A percentile compares a stretch with the other conserved stretches of the same genome.
These are phyloP conservation scores for Umimayanthus kanabou DNA, from an alignment of 92 coral and sea anemone genomes.

Conservation along the genomic window DNA sequence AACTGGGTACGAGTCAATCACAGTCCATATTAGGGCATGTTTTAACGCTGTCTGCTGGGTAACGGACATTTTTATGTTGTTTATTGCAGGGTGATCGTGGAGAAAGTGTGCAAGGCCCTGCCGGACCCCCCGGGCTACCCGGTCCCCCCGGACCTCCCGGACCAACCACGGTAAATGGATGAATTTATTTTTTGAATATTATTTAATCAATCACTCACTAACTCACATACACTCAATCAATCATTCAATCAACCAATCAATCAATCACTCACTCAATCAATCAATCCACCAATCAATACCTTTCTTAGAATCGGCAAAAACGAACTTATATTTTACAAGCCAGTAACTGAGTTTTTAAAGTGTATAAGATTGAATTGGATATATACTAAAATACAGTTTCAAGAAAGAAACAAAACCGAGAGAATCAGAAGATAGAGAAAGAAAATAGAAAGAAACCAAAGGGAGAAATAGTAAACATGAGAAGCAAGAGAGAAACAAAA, in stretches of 20 bases:
- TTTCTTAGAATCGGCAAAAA: background rate
- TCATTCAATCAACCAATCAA: background rate
- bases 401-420: no score
- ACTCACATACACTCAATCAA: no score
- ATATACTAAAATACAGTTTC: background rate
- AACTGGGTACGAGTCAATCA: background rate
- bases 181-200: background rate
- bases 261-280: no score
- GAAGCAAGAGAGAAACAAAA: no score
- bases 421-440: no score
- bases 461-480: no score
- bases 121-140: constrained; percentile 10
- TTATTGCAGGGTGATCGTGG: constrained; percentile 4
- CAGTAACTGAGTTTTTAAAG: background rate
- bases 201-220: no score
- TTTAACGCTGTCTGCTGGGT: background rate
- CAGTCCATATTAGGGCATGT: background rate
- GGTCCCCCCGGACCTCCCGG: constrained; percentile 26
- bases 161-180: background rate
- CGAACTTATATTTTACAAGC: background rate
- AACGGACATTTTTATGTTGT: background rate
- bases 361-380: background rate
- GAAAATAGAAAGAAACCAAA: no score
- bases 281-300: background rate
- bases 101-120: background rate